Evolutionary conservation across 2,888 invertebrate genomes (phyloP), one percentile per base, ranked within the genome.

Genomic region (Sinopyrophorus schimmeli): DNA sequence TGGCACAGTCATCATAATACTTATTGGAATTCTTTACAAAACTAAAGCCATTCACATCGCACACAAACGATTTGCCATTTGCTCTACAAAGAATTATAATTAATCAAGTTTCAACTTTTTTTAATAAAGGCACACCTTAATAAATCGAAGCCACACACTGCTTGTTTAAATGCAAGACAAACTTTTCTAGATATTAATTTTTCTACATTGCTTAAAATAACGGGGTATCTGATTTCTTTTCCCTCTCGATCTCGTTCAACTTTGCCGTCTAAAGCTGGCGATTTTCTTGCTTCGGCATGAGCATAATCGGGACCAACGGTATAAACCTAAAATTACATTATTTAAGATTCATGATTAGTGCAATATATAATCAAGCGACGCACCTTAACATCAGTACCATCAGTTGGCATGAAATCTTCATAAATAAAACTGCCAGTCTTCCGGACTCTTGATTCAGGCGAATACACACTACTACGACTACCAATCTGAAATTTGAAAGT

Each of bases 341-440:
- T 41, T 20, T 15, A 21, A n/a, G n/a, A n/a, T 17, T 2, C 6
- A 32, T 31, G 14, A 18, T 24, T 17, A 31, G 5, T 14, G 30
- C 18, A 9, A 11, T 3, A 18, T n/a, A 28, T 9, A 2, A 2
- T 17, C 9, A n/a, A 4, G 2, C 1, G 5, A 43, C 59, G 62
- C 59, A 72, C 73, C 63, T 74, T 74, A 39, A 74, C 74, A 56
- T 74, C 74, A 17, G 74, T 74, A 43, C 99, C 99, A 81, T 99
- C 99, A 21, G 99, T 99, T 3, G 98, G 98, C 96, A 99, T 99
- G 75, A 99, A 99, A 75, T 99, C 98, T 80, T 99, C 99, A 73
- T 99, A 99, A 70, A 99, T 97, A 75, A 92, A 99, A 6, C 96
- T 97, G 28, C 99, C 99, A 34, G 92, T 92, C 76, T 94, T 96